A percentile compares a stretch with the other conserved stretches of the same genome.
These are phyloP conservation scores for Corythornis leucogaster DNA, from an alignment of 2,797 vertebrate genomes.

Conservation along the genomic window DNA sequence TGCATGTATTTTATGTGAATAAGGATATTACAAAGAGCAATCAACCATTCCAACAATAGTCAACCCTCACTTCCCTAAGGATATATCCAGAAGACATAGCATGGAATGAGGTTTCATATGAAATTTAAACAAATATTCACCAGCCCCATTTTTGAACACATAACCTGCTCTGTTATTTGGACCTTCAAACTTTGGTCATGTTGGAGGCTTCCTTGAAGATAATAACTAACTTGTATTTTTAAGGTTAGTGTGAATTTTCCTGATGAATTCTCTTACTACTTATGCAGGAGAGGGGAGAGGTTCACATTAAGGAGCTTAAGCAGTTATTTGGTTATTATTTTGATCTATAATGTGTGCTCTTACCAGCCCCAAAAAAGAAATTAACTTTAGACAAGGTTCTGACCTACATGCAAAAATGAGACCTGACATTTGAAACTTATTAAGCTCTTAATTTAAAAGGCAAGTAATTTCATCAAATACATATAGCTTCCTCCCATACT, in stretches of 20 bases:
- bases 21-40: conserved; percentile 25
- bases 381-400: conserved; percentile 25
- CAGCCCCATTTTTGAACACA: neutral
- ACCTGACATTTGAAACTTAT: conserved; percentile 55
- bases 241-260: neutral
- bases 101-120: neutral
- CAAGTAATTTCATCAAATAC: conserved; percentile 8
- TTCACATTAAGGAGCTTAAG: neutral
- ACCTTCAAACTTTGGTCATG: neutral
- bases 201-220: neutral
- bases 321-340: conserved; percentile 39
- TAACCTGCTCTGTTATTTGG: neutral
- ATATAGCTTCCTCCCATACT: neutral
- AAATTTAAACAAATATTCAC: neutral
- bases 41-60: neutral
- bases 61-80: neutral
- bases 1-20: neutral
- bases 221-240: conserved; percentile 7
- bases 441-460: conserved; percentile 39
- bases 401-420: conserved; percentile 25
- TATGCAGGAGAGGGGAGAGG: neutral
- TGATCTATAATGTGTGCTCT: neutral
- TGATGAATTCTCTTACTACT: neutral
- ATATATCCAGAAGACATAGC: neutral
- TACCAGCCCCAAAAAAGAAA: conserved; percentile 13